Percentiles rank a stretch among this genome's conserved stretches.
Evolutionary conservation across 92 coral and sea anemone genomes (phyloP).

Genomic region (Virgularia gustaviana): DNA sequence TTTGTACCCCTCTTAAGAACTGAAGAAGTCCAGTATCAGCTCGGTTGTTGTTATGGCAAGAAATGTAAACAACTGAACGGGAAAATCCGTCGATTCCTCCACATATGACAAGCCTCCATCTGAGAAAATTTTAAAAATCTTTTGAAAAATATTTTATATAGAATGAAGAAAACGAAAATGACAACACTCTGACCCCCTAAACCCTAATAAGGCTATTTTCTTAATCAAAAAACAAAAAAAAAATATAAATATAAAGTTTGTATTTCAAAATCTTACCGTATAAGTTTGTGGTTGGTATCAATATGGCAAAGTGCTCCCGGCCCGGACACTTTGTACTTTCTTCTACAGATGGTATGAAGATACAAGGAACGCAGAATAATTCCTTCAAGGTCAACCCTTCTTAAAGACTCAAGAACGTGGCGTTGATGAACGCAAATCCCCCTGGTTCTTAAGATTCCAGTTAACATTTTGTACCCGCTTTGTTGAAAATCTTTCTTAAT

Average conservation of each 20-base stretch:
- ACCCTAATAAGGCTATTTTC: too few relatives aligned
- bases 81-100: conserved; percentile 55
- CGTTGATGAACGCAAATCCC: conserved; percentile 34
- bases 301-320: conserved; percentile 55
- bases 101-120: conserved; percentile 50
- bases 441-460: conserved; percentile 35
- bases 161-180: not conserved
- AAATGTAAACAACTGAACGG: conserved; percentile 34
- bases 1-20: conserved; percentile 14
- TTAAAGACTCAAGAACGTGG: conserved; percentile 37
- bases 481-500: conserved; percentile 29
- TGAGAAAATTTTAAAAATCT: not conserved
- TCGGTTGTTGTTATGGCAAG: conserved; percentile 51
- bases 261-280: conserved; percentile 26
- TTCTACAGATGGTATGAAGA: conserved; percentile 29
- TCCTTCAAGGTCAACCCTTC: conserved; percentile 54
- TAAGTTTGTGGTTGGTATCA: conserved; percentile 56
- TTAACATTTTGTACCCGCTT: conserved; percentile 36
- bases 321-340: conserved; percentile 46
- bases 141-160: not conserved
- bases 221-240: not conserved
- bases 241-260: not conserved
- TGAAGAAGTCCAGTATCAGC: conserved; percentile 20
- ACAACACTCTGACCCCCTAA: not conserved
- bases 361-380: conserved; percentile 37